Evolutionary conservation across 2,888 invertebrate genomes (phyloP), one percentile per base, ranked within the genome.

Genomic region (Agrochola macilenta): DNA sequence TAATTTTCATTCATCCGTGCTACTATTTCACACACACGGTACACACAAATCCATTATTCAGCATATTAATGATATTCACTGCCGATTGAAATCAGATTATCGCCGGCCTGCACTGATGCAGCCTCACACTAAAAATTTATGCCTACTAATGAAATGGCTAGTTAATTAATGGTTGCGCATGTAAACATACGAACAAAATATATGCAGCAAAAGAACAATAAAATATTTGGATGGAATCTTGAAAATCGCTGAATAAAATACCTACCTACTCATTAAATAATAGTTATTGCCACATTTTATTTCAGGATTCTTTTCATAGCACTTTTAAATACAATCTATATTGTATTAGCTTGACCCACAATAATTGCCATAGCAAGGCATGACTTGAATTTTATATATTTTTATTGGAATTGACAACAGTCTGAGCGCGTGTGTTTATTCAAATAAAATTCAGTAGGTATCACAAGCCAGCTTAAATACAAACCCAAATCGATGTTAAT

Each of bases 41-140:
- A 69, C 65, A 84, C 65, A 74, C 87, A 71, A 71, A 86, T 84
- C 66, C 64, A 83, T 83, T 79, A 84, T 86, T 79, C 84, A 84
- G 60, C 72, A 65, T 65, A 79, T 86, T 83, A 83, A 84, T 86
- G 81, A 79, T 79, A 86, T 84, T 86, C 80, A 43, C 66, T 57
- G 73, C 87, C 83, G 84, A 86, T 84, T 84, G 84, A 86, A 86
- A 84, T 79, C 75, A 73, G 84, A 84, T 84, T 86, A 84, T 75
- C 69, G 69, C 14, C 52, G 35, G 43, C 49, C 57, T 60, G 73
- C 70, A 75, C 58, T 69, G 86, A 83, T 79, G 86, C 86, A 75
- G 72, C 57, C 49, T 8, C 39, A 14, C 64, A 49, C 72, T 75
- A 75, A 84, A 86, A 79, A 70, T 73, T 68, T 2, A 83, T 79